A percentile compares a stretch with the other conserved stretches of the same genome.
phyloP scores from a whole-genome alignment of 2,888 invertebrate species.

The Daptonema setosum region DNA sequence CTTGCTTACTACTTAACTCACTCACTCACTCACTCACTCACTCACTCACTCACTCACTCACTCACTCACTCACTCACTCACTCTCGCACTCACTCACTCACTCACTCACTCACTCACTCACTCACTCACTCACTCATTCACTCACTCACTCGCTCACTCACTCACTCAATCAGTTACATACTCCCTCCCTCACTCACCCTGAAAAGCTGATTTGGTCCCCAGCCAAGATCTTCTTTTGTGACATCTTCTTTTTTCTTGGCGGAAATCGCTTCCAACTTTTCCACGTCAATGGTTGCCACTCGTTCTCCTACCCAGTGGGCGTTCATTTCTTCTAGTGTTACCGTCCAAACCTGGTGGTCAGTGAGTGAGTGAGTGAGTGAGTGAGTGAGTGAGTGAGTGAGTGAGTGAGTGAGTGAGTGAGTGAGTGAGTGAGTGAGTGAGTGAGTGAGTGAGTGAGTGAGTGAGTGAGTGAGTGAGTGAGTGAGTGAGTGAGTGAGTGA shows the following conservation, averaged over 20 bases:
- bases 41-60: neutral
- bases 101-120: neutral
- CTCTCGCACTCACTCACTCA: neutral
- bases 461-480: neutral
- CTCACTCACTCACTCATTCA: neutral
- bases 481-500: neutral
- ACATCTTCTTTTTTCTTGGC: slow-evolving; percentile 1
- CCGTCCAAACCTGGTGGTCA: slow-evolving; percentile 14
- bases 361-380: neutral
- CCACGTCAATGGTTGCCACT: slow-evolving; percentile 13
- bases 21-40: neutral
- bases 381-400: neutral
- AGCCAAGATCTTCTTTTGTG: slow-evolving; percentile 4
- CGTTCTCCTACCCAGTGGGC: slow-evolving; percentile 15
- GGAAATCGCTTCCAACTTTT: slow-evolving; percentile 9
- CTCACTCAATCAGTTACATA: neutral
- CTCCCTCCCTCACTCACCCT: neutral
- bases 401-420: neutral
- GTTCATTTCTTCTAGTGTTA: slow-evolving; percentile 13
- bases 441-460: neutral
- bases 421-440: neutral
- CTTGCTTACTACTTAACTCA: too few relatives aligned
- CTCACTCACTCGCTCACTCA: neutral
- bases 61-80: neutral
- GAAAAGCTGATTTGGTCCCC: neutral